Percentiles rank a stretch among this genome's conserved stretches.
Conservation (phyloP, 2,113 vertebrate genomes). For the Gallinago jamesoni region DNA sequence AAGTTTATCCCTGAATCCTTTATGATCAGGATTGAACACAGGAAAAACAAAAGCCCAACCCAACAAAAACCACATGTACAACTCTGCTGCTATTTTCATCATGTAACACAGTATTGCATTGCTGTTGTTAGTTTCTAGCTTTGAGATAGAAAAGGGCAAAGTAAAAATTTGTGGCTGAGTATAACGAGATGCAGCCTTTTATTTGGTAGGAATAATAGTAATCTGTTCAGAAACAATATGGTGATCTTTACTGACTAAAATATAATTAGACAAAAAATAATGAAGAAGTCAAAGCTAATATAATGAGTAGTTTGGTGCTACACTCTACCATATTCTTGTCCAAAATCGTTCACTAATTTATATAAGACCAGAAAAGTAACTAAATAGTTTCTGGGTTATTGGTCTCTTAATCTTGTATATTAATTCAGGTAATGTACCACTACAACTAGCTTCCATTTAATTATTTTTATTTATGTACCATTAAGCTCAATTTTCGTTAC, state of each 20-base stretch:
- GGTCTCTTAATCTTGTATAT: slow-evolving; percentile 68
- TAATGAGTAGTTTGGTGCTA: neutral
- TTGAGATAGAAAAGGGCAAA: neutral
- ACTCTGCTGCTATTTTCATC: neutral
- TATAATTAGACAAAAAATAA: neutral
- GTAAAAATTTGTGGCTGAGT: neutral
- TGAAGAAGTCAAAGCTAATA: slow-evolving; percentile 34
- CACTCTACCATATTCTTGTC: neutral
- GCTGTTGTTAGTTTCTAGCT: neutral
- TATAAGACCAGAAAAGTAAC: slow-evolving; percentile 47
- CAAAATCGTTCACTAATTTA: slow-evolving; percentile 48
- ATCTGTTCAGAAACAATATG: neutral
- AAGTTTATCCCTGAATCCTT: neutral
- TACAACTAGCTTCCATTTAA: slow-evolving; percentile 59
- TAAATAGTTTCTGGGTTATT: slow-evolving; percentile 67
- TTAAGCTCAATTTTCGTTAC: slow-evolving; percentile 69
- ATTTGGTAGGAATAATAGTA: neutral
- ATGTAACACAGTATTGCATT: neutral
- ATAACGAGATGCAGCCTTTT: neutral
- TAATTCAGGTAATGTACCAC: slow-evolving; percentile 69
- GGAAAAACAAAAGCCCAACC: neutral
- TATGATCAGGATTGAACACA: neutral
- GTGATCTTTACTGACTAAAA: neutral
- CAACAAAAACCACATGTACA: neutral
- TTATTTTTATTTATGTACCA: slow-evolving; percentile 78